Evolutionary conservation across 2,113 vertebrate species (phyloP).

Genomic region (Bagarius yarrelli): DNA sequence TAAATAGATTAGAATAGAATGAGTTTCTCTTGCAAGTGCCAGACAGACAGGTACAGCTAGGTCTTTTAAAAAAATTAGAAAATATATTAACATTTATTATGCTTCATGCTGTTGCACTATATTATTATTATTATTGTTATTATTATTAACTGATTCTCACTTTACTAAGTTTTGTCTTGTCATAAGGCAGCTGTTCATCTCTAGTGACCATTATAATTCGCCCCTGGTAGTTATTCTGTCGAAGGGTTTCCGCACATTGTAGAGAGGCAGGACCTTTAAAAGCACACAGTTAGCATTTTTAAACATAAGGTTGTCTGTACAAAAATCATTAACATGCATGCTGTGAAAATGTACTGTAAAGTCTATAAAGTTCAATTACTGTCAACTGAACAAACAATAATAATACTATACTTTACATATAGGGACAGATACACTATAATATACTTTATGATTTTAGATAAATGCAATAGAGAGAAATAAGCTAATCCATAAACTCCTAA

Average conservation of each 20-base stretch:
- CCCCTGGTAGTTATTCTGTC: conserved; percentile 80
- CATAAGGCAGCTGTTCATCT: conserved; percentile 75
- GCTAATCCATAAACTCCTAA: no score
- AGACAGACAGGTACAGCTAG: background rate
- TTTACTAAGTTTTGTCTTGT: conserved; percentile 85
- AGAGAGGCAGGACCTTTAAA: conserved; percentile 79
- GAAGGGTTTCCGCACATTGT: conserved; percentile 82
- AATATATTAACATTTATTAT: no score
- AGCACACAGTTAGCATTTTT: background rate
- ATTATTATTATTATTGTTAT: background rate
- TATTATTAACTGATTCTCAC: conserved; percentile 53
- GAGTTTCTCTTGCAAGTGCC: background rate
- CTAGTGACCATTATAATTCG: conserved; percentile 79
- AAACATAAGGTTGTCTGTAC: background rate
- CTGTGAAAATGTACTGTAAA: background rate
- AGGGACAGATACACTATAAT: no score
- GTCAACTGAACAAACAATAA: background rate
- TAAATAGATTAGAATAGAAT: background rate
- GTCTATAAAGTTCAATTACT: background rate
- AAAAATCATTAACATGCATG: background rate
- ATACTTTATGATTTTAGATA: no score
- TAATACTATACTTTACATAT: background rate
- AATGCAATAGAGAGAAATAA: no score
- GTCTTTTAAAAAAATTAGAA: no score
- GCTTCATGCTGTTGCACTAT: no score